Evolutionary conservation across 2,888 invertebrate species (phyloP), one percentile per base, ranked within the genome.

Genomic region (Pseudeuparius sepicola): DNA sequence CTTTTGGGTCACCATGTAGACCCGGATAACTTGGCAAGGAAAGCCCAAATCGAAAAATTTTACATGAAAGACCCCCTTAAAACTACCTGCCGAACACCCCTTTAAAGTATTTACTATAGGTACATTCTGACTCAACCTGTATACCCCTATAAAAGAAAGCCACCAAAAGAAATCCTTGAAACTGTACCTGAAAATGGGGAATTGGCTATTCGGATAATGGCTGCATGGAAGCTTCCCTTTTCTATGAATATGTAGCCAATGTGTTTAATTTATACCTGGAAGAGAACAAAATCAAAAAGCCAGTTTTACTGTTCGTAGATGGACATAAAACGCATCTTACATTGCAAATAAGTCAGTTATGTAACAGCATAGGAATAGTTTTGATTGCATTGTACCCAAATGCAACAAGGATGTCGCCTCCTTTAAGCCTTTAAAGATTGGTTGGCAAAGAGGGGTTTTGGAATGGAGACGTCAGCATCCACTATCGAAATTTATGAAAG

Each of bases 361-460:
- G 35, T 35, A 15, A 5, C 4, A 14, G 15, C n/a, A 17, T 37
- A 18, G 33, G 25, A 33, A 39, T 40, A 11, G 35, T 52, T 14
- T 24, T 51, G 10, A 39, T 51, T 14, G 41, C 42, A 9, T 34
- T 52, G 3, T 47, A 49, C 36, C 49, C 48, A 6, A 52, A 49
- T 9, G 37, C 45, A 6, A 50, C 48, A n/a, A 33, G 46, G 51
- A 52, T 31, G 47, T 52, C n/a, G 33, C 48, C 6, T 44, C 44
- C 1, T 43, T 49, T 17, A 49, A 46, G 12, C 48, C 46, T 0
- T 18, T 48, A 3, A 48, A 48, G 23, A 36, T 20, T 4, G 42
- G 41, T 11, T 46, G 45, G 45, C 42, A 46, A 24, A 42, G 44
- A 27, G 49, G n/a, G n/a, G n/a, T n/a, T n/a, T 7, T 24, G 7